phyloP scores from a whole-genome alignment of 2,797 vertebrate genomes.

The Anguilla pacifica region DNA sequence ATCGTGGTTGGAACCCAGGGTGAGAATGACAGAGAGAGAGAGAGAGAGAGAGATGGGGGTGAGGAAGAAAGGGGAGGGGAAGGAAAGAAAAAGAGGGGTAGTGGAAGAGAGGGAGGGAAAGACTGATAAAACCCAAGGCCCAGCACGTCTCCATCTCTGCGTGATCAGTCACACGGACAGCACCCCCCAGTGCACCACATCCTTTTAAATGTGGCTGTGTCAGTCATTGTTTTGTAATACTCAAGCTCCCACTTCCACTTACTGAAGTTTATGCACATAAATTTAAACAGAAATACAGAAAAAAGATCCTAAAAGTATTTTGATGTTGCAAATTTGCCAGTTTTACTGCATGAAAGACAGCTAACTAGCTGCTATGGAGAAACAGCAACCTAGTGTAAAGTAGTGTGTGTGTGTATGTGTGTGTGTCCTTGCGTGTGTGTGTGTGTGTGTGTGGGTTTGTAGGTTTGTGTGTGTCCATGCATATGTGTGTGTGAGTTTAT shows the following conservation, averaged over 20 bases:
- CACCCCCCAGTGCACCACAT: neutral
- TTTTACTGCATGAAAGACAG: neutral
- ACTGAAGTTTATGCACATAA: neutral
- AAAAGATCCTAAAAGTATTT: neutral
- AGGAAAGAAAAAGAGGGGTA: constrained; percentile 38
- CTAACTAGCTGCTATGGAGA: neutral
- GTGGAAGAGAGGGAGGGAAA: neutral
- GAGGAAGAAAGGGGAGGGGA: neutral
- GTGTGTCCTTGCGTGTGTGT: neutral
- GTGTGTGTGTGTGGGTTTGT: neutral
- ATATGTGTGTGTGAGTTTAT: neutral
- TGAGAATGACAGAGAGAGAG: constrained; percentile 54
- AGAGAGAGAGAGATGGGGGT: constrained; percentile 36
- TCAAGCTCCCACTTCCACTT: neutral
- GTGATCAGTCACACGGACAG: neutral
- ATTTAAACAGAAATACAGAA: neutral
- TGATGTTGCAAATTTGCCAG: neutral
- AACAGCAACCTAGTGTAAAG: neutral
- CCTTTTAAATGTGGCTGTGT: neutral
- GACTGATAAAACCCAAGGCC: too few species aligned
- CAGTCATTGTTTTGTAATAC: neutral
- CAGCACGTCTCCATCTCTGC: neutral
- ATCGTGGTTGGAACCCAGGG: constrained; percentile 91
- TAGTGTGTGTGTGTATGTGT: neutral
- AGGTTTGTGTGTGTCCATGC: neutral